phyloP scores from a whole-genome alignment of 2,888 invertebrate species.

The Sesia apiformis region DNA sequence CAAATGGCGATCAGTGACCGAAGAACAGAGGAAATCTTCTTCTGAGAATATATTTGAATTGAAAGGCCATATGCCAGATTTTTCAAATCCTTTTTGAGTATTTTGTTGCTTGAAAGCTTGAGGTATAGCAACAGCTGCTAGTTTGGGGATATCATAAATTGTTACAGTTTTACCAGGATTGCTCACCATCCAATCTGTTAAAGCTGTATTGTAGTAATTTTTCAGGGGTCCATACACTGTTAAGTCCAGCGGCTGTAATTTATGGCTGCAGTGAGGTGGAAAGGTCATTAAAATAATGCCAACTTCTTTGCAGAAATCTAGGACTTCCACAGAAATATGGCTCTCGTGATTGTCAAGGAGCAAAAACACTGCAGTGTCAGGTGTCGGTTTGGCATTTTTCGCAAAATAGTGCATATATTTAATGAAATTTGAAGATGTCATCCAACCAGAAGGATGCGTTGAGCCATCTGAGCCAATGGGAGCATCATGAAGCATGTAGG shows the following conservation, averaged over 20 bases:
- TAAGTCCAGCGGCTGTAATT: constrained; percentile 12
- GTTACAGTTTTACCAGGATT: constrained; percentile 12
- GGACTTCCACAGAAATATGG: constrained; percentile 12
- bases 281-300: constrained; percentile 11
- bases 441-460: constrained; percentile 16
- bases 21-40: constrained; percentile 11
- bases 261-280: constrained; percentile 11
- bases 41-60: constrained; percentile 15
- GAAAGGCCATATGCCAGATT: constrained; percentile 15
- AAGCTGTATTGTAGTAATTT: constrained; percentile 7
- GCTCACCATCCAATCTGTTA: constrained; percentile 5
- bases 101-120: constrained; percentile 12
- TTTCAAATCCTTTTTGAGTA: constrained; percentile 15
- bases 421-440: constrained; percentile 11
- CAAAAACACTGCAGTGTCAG: constrained; percentile 11
- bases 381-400: constrained; percentile 12
- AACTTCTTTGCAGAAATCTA: constrained; percentile 10
- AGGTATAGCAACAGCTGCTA: constrained; percentile 11
- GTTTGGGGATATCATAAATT: constrained; percentile 13
- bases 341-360: constrained; percentile 15
- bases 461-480: constrained; percentile 14
- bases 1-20: constrained; percentile 12
- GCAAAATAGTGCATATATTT: constrained; percentile 14
- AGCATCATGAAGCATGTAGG: constrained; percentile 12
- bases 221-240: constrained; percentile 15